A percentile compares a stretch with the other conserved stretches of the same genome.
phyloP scores from a whole-genome alignment of 2,888 invertebrate species.

The Plagiodera versicolora region DNA sequence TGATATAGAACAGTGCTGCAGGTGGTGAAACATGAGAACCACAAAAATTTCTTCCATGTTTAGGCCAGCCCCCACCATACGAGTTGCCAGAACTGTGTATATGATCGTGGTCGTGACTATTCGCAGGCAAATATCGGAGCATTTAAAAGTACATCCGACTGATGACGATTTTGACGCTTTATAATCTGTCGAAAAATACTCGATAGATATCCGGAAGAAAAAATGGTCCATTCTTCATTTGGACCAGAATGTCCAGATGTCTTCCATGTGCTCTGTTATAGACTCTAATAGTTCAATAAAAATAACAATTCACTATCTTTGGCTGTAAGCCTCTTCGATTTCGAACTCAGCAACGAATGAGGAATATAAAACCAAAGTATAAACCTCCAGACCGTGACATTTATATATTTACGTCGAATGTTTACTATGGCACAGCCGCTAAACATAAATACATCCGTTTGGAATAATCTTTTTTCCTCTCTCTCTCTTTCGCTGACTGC shows the following conservation, averaged over 20 bases:
- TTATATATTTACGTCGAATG: conserved; percentile 16
- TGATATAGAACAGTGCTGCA: too few relatives aligned
- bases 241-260: neutral
- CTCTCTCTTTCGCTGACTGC: neutral
- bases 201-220: too few relatives aligned
- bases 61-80: too few relatives aligned
- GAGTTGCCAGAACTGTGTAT: too few relatives aligned
- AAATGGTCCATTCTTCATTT: too few relatives aligned
- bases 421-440: conserved; percentile 9
- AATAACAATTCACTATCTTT: neutral
- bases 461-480: neutral
- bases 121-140: too few relatives aligned
- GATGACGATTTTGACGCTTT: too few relatives aligned
- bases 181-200: too few relatives aligned
- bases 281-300: neutral
- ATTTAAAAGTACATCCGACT: too few relatives aligned
- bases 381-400: conserved; percentile 8
- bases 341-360: neutral
- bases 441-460: neutral
- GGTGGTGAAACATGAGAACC: too few relatives aligned
- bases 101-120: too few relatives aligned
- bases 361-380: neutral
- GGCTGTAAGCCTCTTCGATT: neutral
- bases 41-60: too few relatives aligned
- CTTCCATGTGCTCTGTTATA: neutral